Base-by-base conservation (phyloP, 1,140 invertebrate genomes). In the Pseudomyrmex sp. region DNA sequence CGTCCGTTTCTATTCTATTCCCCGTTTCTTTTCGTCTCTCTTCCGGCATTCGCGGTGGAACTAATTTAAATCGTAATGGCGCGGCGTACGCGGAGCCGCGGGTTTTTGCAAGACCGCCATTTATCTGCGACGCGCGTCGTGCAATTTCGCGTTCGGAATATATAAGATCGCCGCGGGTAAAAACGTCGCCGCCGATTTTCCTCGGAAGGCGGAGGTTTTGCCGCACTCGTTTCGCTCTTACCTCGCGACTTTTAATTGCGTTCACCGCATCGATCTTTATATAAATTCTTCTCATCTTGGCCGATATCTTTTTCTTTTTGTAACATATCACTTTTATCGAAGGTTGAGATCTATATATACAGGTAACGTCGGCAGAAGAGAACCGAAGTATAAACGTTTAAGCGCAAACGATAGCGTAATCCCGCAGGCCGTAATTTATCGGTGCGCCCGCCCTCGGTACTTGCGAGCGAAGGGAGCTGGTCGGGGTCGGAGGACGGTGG, bases 21-120 rank as follows among this genome's bases (percentile, higher is more conserved):
- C 20, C 48, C 76, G 46, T n/a, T 59, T 15, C 65, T 61, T 54
- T 46, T n/a, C 35, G 35, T 35, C 13, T 44, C 23, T 72, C 12
- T 59, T 56, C 52, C n/a, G 58, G 13, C 15, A 69, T 69, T 77
- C 15, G 5, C 23, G 59, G n/a, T 23, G 73, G 23, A 88, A 88
- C 83, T 88, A 88, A 88, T 88, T 88, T 88, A 88, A 88, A 88
- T 88, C 86, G 54, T 88, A 88, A 85, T 88, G 87, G 68, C 73
- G 61, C 58, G 46, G 62, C 70, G 70, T 56, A 56, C 35, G 72
- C 35, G 72, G 61, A 83, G 61, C 77, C 62, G 75, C 66, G 48
- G 63, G 73, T 87, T 88, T 88, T 88, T 85, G 58, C 65, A 70
- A 88, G 79, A 72, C 61, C 74, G 83, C 86, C 68, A 88, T 88